Conservation (phyloP, 1,140 invertebrate genomes). For the Pygmarrhopalites habei region DNA sequence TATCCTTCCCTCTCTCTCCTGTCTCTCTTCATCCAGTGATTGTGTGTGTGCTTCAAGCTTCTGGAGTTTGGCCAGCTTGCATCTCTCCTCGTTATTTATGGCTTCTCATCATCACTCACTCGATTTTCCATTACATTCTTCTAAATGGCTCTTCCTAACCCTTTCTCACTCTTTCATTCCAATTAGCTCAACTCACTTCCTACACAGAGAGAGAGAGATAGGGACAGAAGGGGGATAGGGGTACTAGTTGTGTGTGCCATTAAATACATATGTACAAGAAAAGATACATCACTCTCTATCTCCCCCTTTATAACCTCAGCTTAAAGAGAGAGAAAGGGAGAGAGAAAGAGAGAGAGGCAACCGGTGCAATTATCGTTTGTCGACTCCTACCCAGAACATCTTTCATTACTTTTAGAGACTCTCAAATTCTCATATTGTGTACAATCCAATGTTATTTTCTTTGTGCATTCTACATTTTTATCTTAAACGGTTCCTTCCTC, state of each 20-base stretch:
- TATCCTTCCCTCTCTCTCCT: neutral
- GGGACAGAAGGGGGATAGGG: neutral
- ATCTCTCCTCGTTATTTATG: constrained; percentile 10
- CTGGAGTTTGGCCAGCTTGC: neutral
- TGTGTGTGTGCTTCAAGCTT: neutral
- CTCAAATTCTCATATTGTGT: neutral
- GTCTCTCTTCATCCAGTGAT: neutral
- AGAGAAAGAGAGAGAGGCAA: neutral
- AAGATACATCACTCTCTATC: neutral
- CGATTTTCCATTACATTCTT: neutral
- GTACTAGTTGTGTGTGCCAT: too few relatives aligned
- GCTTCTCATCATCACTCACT: constrained; percentile 4
- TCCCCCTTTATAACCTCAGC: neutral
- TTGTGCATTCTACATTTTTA: too few relatives aligned
- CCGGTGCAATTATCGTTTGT: neutral
- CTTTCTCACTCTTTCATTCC: constrained; percentile 10
- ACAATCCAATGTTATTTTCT: too few relatives aligned
- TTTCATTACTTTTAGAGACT: neutral
- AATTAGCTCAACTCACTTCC: constrained; percentile 14
- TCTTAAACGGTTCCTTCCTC: too few relatives aligned
- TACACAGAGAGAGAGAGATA: neutral
- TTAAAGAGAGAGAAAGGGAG: neutral
- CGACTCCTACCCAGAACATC: neutral
- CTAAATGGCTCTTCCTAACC: constrained; percentile 1
- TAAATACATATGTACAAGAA: too few relatives aligned